Evolutionary conservation across 2,888 invertebrate species (phyloP), one percentile per base, ranked within the genome.

Genomic region (Protonemura montana): DNA sequence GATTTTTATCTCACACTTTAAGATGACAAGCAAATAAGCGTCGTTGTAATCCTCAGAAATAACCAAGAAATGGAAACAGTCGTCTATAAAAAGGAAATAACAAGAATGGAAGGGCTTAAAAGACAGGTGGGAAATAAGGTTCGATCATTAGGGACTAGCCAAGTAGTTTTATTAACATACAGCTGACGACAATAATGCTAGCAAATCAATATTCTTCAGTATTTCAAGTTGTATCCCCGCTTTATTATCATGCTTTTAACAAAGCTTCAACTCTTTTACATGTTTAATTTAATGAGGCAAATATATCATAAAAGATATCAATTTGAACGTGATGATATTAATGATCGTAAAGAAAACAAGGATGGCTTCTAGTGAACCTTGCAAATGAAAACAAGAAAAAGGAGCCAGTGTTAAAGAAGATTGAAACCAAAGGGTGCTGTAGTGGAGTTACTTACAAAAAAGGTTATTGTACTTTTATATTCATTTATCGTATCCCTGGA

Each of bases 11-110:
- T 13, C 25, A 86, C 81, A 41, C 82, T 41, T 76, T 86, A 82
- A 86, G 76, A 81, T 82, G 86, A 82, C 59, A 82, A 82, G 82
- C n/a, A 86, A 82, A 86, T 86, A 76, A 81, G 81, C 82, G 42
- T 82, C 86, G 25, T 81, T 86, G 82, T 59, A 30, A 13, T 29
- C 81, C 81, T 82, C 29, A 81, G 30, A 81, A 5, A 81, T 25
- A 81, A 26, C 30, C 42, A 41, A 3, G 41, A 26, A 41, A 28
- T 28, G 10, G 26, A 27, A 78, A n/a, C 27, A 78, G 78, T 7
- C 6, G 7, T 59, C 59, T 59, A 59, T 26, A 78, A 78, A 28
- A 78, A 78, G 78, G 28, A 78, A 21, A 78, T 5, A 5, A 76
- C 76, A 76, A 76, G n/a, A 7, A 27, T 78, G 10, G 10, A 78